These are phyloP conservation scores for Galeopterus variegatus DNA, from an alignment of 2,113 vertebrate genomes.

Conservation along the genomic window DNA sequence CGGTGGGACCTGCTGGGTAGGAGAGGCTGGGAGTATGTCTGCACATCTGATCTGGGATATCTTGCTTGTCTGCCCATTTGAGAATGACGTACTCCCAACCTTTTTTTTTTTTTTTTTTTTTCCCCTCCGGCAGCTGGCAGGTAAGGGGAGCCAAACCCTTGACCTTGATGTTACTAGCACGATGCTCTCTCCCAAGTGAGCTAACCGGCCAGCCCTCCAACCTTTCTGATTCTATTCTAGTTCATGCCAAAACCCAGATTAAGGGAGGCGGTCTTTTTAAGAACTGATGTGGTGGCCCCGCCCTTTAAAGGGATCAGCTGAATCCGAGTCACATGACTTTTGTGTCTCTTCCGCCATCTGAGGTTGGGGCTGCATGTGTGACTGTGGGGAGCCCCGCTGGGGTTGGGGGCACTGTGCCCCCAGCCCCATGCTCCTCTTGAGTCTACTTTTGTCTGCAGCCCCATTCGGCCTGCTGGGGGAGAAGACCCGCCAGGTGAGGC, in stretches of 20 bases:
- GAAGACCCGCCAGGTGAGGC: conserved; percentile 80
- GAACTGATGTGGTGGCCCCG: neutral
- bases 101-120: neutral
- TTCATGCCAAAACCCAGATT: neutral
- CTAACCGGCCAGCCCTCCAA: no score
- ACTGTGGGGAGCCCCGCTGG: neutral
- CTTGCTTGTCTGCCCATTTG: neutral
- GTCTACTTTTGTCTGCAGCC: conserved; percentile 56
- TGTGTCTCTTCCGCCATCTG: neutral
- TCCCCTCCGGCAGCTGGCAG: no score
- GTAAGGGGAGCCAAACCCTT: no score
- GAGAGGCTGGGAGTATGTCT: neutral
- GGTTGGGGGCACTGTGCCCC: conserved; percentile 7
- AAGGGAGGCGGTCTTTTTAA: conserved; percentile 72
- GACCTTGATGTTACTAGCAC: no score
- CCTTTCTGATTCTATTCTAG: neutral
- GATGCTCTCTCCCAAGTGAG: no score
- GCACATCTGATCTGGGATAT: no score
- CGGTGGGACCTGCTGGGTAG: neutral
- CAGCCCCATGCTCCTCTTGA: conserved; percentile 59
- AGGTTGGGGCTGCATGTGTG: neutral
- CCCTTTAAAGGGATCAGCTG: conserved; percentile 69
- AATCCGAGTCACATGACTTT: conserved; percentile 70
- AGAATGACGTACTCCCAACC: no score
- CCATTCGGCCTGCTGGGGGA: conserved; percentile 60